Conservation (phyloP, 2,113 vertebrate species). For the Suricata suricatta region DNA sequence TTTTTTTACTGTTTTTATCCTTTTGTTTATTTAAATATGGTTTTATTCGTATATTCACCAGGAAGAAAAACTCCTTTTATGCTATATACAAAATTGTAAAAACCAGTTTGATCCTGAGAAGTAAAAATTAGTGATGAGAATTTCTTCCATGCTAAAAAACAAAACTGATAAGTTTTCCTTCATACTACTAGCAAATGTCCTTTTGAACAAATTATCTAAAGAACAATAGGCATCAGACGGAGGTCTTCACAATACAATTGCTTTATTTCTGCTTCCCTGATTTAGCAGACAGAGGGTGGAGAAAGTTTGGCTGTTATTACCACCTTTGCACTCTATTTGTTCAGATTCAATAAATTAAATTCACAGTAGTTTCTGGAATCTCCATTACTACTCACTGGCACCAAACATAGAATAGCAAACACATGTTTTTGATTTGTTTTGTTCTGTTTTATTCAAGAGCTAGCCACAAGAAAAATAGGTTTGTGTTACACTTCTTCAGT, state of each 20-base stretch:
- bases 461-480: constrained; percentile 7
- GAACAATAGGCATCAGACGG: background rate
- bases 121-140: background rate
- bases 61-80: background rate
- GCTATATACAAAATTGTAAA: background rate
- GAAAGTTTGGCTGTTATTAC: background rate
- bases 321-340: constrained; percentile 5
- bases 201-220: background rate
- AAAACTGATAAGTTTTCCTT: background rate
- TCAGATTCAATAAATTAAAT: constrained; percentile 68
- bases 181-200: background rate
- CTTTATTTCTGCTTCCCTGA: constrained; percentile 49
- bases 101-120: background rate
- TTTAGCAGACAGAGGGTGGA: background rate
- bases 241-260: background rate
- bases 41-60: background rate
- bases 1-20: background rate
- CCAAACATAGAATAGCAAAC: background rate
- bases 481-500: background rate
- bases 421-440: background rate
- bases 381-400: constrained; percentile 56
- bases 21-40: background rate
- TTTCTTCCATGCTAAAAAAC: background rate
- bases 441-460: constrained; percentile 36
- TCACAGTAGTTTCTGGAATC: constrained; percentile 63